phyloP scores from a whole-genome alignment of 2,113 vertebrate species.

The Calcarius ornatus region DNA sequence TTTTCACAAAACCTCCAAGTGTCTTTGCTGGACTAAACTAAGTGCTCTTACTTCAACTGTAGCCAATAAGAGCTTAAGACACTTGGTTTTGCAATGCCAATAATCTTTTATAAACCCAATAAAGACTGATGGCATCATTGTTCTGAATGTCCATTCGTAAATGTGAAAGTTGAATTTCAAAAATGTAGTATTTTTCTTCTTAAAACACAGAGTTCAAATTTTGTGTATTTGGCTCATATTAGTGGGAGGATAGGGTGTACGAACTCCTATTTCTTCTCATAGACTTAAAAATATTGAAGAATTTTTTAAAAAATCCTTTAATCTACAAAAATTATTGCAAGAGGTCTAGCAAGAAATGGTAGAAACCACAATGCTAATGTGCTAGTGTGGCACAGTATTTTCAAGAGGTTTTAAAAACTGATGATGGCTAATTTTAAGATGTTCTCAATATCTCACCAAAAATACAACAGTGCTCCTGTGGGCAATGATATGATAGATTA shows the following conservation, averaged over 20 bases:
- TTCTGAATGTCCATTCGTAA: background rate
- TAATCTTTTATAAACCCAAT: background rate
- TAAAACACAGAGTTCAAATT: background rate
- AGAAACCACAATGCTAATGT: background rate
- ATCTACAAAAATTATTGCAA: background rate
- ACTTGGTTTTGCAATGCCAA: background rate
- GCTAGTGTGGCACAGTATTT: background rate
- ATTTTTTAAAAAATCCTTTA: background rate
- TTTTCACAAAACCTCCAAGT: background rate
- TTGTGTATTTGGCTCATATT: background rate
- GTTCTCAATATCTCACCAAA: background rate
- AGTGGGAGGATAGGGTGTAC: accelerated
- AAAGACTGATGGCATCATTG: background rate
- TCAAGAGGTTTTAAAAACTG: background rate
- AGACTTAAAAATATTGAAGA: background rate
- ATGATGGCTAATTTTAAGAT: background rate
- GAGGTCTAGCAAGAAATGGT: accelerated
- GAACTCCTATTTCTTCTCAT: background rate
- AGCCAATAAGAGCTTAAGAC: background rate
- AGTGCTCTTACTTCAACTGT: background rate
- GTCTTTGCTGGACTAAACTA: background rate
- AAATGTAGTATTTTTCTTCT: background rate
- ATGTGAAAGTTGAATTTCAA: background rate
- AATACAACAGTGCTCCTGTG: background rate
- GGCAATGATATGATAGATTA: background rate